Base-by-base conservation (phyloP, 2,888 invertebrate species). In the Heliconius erato region DNA sequence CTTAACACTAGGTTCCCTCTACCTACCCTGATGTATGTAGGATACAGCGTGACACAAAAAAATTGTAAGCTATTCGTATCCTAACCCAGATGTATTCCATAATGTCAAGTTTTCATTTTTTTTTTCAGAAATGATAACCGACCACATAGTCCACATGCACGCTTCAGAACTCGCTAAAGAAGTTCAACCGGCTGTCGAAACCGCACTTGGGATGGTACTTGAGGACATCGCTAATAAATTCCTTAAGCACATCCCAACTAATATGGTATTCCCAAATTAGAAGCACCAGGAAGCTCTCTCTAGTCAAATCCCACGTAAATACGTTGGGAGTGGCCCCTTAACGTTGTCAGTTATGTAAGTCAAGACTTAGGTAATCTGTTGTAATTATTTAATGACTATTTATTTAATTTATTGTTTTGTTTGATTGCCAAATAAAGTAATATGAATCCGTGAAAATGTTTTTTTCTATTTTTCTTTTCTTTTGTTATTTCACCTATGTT, bases 181-280 rank as follows among this genome's bases (percentile, higher is more conserved):
- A 86, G 91, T 97, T 11, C 95, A 95, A 87, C 97, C 97, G 0
- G 96, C 96, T 0, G 91, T 97, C 85, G 97, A 97, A 90, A 95
- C 96, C 0, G 96, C 97, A 0, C 91, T 97, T 0, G 94, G 96
- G 0, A 96, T 97, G 91, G 95, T 97, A 0, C 93, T 97, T 28
- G 96, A 97, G 44, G 96, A 96, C 72, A 94, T 97, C 5, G 96
- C 97, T 77, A 97, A 95, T 84, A 96, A 96, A 87, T 96, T 96
- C 88, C 93, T 96, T 11, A 95, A 94, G 82, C 92, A 94, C 79
- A 89, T 96, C 12, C 96, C 96, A 0, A 91, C 94, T 0, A 94
- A 96, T 19, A 94, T 95, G 93, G 93, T 96, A 59, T 96, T 96
- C 83, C 93, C 96, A 1, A 91, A 94, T 84, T 93, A 91, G 83